Percentiles rank a stretch among this genome's conserved stretches.
These are phyloP conservation scores for Pangasius mekongensis DNA, from an alignment of 2,797 vertebrate species.

Conservation along the genomic window DNA sequence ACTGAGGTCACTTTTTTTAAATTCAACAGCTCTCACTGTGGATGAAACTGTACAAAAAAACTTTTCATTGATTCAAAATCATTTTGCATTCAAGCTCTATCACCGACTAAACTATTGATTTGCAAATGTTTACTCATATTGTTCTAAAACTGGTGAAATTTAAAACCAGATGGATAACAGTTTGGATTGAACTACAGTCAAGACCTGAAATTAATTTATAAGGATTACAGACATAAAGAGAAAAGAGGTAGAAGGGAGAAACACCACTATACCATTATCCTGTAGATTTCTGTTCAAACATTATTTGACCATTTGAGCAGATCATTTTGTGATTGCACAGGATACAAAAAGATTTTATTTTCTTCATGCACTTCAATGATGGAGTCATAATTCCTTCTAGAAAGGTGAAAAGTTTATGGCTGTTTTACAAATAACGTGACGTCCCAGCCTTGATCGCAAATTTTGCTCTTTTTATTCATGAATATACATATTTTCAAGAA, in stretches of 20 bases:
- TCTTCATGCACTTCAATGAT: background rate
- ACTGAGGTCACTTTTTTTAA: background rate
- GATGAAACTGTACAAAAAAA: background rate
- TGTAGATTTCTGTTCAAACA: background rate
- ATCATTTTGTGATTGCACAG: background rate
- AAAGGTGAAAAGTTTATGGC: background rate
- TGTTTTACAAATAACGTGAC: no score
- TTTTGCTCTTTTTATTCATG: background rate
- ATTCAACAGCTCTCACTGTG: background rate
- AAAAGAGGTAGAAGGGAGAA: no score
- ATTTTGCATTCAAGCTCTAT: background rate
- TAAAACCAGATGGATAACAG: background rate
- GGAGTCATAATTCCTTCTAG: background rate
- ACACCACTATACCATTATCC: background rate
- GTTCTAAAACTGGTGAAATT: background rate
- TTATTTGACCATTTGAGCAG: background rate
- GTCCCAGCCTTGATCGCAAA: background rate
- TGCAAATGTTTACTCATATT: background rate
- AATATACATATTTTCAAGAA: background rate
- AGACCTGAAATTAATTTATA: background rate
- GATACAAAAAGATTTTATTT: background rate
- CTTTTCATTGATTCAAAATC: background rate
- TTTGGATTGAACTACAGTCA: background rate
- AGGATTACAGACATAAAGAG: background rate
- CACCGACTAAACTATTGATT: background rate